Conservation (phyloP, 2,113 vertebrate species). For the Vulpes lagopus region DNA sequence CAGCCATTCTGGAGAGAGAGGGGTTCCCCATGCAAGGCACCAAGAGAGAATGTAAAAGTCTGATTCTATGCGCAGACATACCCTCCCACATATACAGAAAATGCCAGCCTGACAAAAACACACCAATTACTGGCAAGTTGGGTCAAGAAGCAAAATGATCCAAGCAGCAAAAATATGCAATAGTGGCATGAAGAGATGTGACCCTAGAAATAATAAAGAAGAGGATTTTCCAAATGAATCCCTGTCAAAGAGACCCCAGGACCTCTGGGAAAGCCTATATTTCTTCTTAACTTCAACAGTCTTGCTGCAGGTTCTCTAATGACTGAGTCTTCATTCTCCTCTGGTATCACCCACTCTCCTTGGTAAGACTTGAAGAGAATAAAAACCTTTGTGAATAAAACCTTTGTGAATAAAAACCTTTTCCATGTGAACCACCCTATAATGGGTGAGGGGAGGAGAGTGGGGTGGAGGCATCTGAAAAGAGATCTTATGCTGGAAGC, state of each 20-base stretch:
- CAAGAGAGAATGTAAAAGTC: background rate
- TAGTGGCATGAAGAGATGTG: background rate
- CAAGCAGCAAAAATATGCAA: background rate
- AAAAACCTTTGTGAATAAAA: background rate
- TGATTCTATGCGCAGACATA: background rate
- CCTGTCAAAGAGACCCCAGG: background rate
- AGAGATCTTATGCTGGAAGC: background rate
- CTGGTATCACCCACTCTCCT: background rate
- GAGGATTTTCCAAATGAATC: background rate
- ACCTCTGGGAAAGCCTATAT: too few relatives aligned
- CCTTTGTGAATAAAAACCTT: background rate
- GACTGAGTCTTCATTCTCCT: background rate
- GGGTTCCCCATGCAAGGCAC: background rate
- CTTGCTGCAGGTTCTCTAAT: background rate
- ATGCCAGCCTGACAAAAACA: background rate
- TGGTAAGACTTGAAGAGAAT: background rate
- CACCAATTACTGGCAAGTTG: background rate
- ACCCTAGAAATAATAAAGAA: too few relatives aligned
- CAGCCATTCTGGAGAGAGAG: background rate
- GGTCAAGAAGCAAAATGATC: background rate
- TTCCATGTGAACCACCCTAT: background rate
- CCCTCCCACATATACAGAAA: background rate
- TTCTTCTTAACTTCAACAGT: background rate
- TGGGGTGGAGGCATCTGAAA: background rate
- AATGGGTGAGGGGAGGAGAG: background rate